Conservation (phyloP, 2,888 invertebrate species). For the Agelastica alni region DNA sequence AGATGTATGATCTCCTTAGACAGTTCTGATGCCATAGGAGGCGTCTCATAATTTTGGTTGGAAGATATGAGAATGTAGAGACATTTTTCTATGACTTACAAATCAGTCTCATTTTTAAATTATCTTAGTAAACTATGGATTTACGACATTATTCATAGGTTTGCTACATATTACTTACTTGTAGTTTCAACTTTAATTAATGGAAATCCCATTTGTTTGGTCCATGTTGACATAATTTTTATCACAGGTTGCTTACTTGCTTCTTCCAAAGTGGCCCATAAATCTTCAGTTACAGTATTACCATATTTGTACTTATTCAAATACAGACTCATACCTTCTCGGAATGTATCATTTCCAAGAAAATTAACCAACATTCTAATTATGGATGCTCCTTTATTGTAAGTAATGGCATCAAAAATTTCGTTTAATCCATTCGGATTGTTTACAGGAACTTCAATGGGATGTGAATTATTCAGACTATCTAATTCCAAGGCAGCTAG, state of each 20-base stretch:
- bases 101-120: no score
- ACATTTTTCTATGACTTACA: no score
- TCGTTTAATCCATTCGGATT: constrained; percentile 95
- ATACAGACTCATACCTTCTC: constrained; percentile 89
- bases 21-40: no score
- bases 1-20: no score
- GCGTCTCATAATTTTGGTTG: no score
- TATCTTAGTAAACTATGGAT: no score
- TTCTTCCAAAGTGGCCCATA: constrained; percentile 88
- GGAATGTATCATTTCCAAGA: constrained; percentile 89
- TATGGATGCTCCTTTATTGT: constrained; percentile 92
- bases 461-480: constrained; percentile 88
- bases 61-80: no score
- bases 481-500: constrained; percentile 85
- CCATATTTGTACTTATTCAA: constrained; percentile 83
- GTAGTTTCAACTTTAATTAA: constrained; percentile 65
- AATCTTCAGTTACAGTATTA: constrained; percentile 90
- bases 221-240: constrained; percentile 95
- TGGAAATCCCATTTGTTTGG: constrained; percentile 96
- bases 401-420: constrained; percentile 96
- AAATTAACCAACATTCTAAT: constrained; percentile 93
- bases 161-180: constrained; percentile 21
- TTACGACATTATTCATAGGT: no score
- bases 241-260: constrained; percentile 88
- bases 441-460: constrained; percentile 92